These are phyloP conservation scores for Lutjanus argentimaculatus DNA, from an alignment of 2,797 vertebrate species.

Conservation along the genomic window DNA sequence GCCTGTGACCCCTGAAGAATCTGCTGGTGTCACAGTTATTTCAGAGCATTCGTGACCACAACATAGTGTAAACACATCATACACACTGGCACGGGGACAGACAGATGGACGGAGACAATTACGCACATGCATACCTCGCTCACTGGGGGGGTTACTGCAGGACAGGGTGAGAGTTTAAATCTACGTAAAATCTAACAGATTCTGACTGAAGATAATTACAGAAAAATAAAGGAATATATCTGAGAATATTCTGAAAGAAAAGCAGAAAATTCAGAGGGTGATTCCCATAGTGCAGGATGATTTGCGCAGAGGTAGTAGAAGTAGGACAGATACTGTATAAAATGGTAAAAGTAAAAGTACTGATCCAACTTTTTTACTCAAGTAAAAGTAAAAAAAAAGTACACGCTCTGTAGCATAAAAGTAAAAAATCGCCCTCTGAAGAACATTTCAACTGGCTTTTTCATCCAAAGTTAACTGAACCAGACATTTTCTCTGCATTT, in stretches of 20 bases:
- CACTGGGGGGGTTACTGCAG: background rate
- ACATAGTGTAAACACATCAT: conserved; percentile 26
- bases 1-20: conserved; percentile 53
- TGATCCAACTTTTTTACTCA: no score
- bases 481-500: no score
- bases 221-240: background rate
- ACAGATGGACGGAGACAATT: conserved; percentile 20
- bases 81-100: background rate
- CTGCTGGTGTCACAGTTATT: conserved; percentile 48
- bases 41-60: conserved; percentile 27
- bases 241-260: background rate
- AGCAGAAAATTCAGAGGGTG: background rate
- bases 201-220: background rate
- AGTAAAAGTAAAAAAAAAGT: no score
- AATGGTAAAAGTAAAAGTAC: no score
- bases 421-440: no score
- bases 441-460: no score
- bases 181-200: background rate
- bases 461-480: no score
- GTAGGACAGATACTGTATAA: no score
- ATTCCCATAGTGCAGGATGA: background rate
- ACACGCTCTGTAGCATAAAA: no score
- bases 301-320: background rate
- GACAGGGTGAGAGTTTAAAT: conserved; percentile 10
- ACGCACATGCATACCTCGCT: background rate